A percentile compares a stretch with the other conserved stretches of the same genome.
phyloP scores from a whole-genome alignment of 2,888 invertebrate genomes.

The Yponomeuta plumbellus region DNA sequence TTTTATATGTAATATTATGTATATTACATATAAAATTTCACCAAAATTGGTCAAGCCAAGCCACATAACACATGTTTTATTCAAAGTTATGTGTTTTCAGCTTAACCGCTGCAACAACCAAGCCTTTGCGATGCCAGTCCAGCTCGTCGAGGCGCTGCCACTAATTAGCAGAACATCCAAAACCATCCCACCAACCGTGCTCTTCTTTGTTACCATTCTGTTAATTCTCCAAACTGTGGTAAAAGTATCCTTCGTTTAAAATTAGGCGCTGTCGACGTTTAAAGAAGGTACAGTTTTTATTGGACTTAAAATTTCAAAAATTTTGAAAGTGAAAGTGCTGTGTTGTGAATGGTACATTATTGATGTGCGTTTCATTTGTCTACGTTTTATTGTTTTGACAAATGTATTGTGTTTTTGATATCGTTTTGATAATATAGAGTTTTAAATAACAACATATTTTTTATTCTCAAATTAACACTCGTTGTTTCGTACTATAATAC shows the following conservation, averaged over 20 bases:
- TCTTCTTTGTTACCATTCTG: conserved; percentile 61
- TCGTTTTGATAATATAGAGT: too few species aligned
- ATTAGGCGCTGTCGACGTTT: neutral
- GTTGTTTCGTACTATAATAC: too few species aligned
- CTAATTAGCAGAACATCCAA: conserved; percentile 37
- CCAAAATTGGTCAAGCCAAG: too few species aligned
- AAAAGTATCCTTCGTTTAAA: conserved; percentile 53
- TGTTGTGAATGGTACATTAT: neutral
- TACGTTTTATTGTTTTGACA: neutral
- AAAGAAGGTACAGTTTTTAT: neutral
- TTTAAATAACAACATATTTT: too few species aligned
- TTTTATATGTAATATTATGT: too few species aligned
- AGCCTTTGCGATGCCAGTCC: conserved; percentile 51
- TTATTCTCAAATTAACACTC: too few species aligned
- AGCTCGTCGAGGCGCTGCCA: conserved; percentile 30
- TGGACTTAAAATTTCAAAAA: conserved; percentile 11
- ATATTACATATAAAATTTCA: too few species aligned
- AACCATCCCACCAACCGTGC: conserved; percentile 43
- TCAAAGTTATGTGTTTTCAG: conserved; percentile 33
- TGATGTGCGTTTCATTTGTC: conserved; percentile 18
- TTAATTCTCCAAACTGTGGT: conserved; percentile 61
- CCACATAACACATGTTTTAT: too few species aligned
- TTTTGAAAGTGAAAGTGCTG: neutral
- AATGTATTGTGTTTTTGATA: neutral
- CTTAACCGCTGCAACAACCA: conserved; percentile 62